A percentile compares a stretch with the other conserved stretches of the same genome.
Conservation (phyloP, 2,113 vertebrate species). For the Indri indri region DNA sequence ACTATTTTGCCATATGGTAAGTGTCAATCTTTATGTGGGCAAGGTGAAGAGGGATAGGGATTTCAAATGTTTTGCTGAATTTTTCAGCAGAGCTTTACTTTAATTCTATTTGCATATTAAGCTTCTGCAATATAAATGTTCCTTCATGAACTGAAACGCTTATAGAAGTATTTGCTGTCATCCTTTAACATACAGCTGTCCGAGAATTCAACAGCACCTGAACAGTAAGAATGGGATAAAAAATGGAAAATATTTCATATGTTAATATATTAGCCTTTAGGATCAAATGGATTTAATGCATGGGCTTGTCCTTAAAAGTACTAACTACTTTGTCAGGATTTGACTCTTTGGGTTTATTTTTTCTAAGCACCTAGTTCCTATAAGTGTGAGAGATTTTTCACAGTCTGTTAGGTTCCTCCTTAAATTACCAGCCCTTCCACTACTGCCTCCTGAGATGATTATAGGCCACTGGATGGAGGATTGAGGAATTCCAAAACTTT, state of each 20-base stretch:
- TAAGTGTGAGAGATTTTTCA: background rate
- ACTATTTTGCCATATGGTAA: background rate
- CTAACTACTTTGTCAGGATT: background rate
- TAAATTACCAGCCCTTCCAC: slow-evolving; percentile 36
- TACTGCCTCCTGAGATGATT: slow-evolving; percentile 57
- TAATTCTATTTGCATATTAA: slow-evolving; percentile 9
- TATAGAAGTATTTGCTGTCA: background rate
- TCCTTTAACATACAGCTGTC: background rate
- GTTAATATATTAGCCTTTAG: background rate
- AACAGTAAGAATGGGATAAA: background rate
- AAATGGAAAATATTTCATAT: background rate
- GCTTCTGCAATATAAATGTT: background rate
- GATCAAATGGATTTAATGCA: background rate
- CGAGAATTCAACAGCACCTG: background rate
- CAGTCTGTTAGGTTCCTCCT: slow-evolving; percentile 45
- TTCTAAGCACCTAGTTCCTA: background rate
- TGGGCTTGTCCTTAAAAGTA: background rate
- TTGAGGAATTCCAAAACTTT: slow-evolving; percentile 73
- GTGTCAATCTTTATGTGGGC: background rate
- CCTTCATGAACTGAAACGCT: background rate
- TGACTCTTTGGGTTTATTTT: background rate
- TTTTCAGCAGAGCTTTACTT: background rate
- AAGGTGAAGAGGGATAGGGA: background rate
- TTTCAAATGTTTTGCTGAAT: background rate
- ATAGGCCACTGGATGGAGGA: slow-evolving; percentile 43